Base-by-base conservation (phyloP, 2,797 vertebrate species). In the Sebastes itinus region DNA sequence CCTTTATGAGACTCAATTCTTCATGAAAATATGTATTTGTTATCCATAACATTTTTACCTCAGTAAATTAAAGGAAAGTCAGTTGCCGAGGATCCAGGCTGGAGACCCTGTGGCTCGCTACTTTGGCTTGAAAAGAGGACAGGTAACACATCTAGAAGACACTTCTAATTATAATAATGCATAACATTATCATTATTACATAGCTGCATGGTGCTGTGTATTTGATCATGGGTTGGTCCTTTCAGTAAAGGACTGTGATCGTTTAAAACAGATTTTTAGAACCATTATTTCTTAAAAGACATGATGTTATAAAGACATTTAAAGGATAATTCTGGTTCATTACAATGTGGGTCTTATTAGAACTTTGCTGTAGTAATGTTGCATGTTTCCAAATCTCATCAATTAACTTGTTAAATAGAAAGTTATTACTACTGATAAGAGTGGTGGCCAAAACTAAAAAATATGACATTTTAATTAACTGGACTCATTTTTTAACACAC, bases 101-200 rank as follows among this genome's bases (percentile, higher is more conserved):
- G 99, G 99, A 2, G 98, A 99, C 87, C 99, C 99, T 0, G 99
- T 99, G 76, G 98, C 99, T 1, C 96, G 98, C 2, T 99, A 99
- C 93, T 99, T 99, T 0, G 99, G 98, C 18, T 96, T 99, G 80
- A 99, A 99, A 86, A 96, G 98, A 67, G 99, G 98, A 42, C 98
- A 99, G 97, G 99, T 99, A 90, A 76, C 7, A 20, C 11, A n/a
- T 35, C 4, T 7, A 5, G n/a, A 18, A 38, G 9, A 30, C 7
- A 3, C 3, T 52, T 27, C 33, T 11, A 4, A 38, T 38, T 38
- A 14, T 38, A 38, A 54, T 23, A 25, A 25, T 38, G 30, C 22
- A 35, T n/a, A 64, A 25, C 14, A 42, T 62, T n/a, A 7, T 59
- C 2, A 22, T 9, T 23, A 38, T 23, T 42, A 27, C 10, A 14